Base-by-base conservation (phyloP, 2,888 invertebrate species). In the Pachymerium ferrugineum region DNA sequence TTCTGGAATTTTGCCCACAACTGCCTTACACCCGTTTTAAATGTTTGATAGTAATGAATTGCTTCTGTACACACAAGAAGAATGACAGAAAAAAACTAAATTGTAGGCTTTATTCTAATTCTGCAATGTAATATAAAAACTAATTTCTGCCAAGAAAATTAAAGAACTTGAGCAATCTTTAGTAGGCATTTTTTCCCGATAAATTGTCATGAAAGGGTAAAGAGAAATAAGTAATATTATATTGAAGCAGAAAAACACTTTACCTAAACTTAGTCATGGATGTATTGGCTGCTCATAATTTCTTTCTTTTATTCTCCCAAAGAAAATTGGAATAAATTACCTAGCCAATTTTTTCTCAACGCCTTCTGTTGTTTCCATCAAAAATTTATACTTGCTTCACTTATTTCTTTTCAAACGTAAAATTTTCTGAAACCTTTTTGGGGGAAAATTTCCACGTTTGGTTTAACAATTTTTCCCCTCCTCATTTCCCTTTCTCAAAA, bases 1-100 rank as follows among this genome's bases (percentile, higher is more conserved):
- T 62, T 62, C 62, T 62, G 62, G 62, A 62, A 62, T 62, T 22
- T 62, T 62, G 62, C 62, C 47, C 62, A 62, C 62, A 62, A 62
- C 25, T 25, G 10, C 62, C 25, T 62, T n/a, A n/a, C n/a, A n/a
- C n/a, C 10, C 22, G 47, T 54, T 62, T 62, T 62, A 62, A 62
- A 62, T 22, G 62, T 62, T 62, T 62, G 25, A 62, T 62, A 62
- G 28, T 62, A 62, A 62, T 62, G 62, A 62, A 62, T 62, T 62
- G n/a, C 62, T 8, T 28, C 10, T 3, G 38, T n/a, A 38, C 16
- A 14, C 38, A 12, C 3, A 3, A 22, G 25, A 62, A 62, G 28
- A 62, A 62, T 14, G 12, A 25, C 22, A 62, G 1, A 12, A 62
- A 62, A 62, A 28, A 62, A 62, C 14, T 14, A 28, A 62, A 62